Conservation (phyloP, 2,113 vertebrate species). For the Seriola dumerili region DNA sequence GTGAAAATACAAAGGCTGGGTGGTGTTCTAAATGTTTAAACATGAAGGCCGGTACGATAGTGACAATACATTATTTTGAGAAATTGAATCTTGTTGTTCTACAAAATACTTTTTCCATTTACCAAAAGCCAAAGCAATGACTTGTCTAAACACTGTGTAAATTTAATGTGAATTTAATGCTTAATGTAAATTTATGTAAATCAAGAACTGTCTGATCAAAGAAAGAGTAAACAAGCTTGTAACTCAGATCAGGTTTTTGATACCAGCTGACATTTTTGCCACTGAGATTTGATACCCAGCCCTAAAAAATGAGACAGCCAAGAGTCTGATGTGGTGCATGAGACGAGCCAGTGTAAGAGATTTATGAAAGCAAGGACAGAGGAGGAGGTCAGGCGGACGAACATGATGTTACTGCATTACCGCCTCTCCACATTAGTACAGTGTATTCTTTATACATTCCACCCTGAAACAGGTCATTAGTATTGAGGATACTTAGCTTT, state of each 20-base stretch:
- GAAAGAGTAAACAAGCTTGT: constrained; percentile 17
- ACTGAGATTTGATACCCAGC: constrained; percentile 20
- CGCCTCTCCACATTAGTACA: constrained; percentile 53
- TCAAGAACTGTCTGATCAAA: neutral
- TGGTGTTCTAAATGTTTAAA: neutral
- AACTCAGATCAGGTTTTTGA: constrained; percentile 3
- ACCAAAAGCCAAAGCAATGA: neutral
- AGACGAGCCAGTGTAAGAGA: constrained; percentile 67
- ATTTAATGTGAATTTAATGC: neutral
- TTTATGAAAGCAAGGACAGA: constrained; percentile 69
- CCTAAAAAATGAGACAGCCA: constrained; percentile 20
- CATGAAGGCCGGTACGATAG: neutral
- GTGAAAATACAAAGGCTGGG: neutral
- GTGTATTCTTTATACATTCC: constrained; percentile 68
- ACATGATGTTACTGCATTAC: constrained; percentile 63
- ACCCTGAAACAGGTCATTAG: constrained; percentile 75
- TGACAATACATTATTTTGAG: neutral
- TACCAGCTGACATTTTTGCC: constrained; percentile 27
- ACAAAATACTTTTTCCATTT: neutral
- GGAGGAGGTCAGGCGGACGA: constrained; percentile 62
- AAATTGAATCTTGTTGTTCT: neutral
- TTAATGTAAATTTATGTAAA: neutral
- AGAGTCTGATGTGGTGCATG: constrained; percentile 44
- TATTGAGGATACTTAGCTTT: constrained; percentile 51
- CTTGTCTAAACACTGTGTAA: neutral